Conservation (phyloP, 2,113 vertebrate genomes). For the Lasiurus cinereus region DNA sequence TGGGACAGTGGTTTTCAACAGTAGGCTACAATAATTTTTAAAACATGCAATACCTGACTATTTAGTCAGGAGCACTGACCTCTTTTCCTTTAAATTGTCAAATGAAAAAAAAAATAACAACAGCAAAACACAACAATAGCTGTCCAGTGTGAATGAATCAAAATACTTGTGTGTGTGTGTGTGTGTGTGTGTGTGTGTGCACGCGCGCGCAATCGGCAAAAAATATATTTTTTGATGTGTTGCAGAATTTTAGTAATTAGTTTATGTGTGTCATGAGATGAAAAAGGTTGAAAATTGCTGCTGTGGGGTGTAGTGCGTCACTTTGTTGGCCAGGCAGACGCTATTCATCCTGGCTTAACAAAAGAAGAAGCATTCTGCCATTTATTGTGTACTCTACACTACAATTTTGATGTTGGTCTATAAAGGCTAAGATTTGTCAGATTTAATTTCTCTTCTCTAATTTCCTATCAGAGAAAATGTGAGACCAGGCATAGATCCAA, state of each 20-base stretch:
- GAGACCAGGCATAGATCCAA: slow-evolving; percentile 86
- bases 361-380: slow-evolving; percentile 86
- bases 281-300: not conserved
- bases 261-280: not conserved
- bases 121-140: not conserved
- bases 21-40: not conserved
- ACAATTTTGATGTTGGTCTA: slow-evolving; percentile 83
- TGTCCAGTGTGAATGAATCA: not conserved
- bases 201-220: not conserved
- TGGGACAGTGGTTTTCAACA: slow-evolving; percentile 63
- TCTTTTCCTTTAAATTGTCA: not conserved
- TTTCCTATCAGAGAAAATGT: slow-evolving; percentile 87
- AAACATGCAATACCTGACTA: not conserved
- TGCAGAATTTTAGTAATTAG: not conserved
- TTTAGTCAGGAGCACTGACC: not conserved
- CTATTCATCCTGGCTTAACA: slow-evolving; percentile 81
- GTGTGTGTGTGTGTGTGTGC: not conserved
- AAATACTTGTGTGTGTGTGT: not conserved
- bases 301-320: slow-evolving; percentile 77
- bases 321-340: slow-evolving; percentile 56
- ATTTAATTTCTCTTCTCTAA: slow-evolving; percentile 87
- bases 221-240: not conserved
- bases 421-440: slow-evolving; percentile 84
- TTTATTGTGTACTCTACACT: slow-evolving; percentile 82
- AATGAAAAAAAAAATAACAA: not conserved